A percentile compares a stretch with the other conserved stretches of the same genome.
phyloP scores from a whole-genome alignment of 92 coral and sea anemone species.

The Paramuricea clavata region DNA sequence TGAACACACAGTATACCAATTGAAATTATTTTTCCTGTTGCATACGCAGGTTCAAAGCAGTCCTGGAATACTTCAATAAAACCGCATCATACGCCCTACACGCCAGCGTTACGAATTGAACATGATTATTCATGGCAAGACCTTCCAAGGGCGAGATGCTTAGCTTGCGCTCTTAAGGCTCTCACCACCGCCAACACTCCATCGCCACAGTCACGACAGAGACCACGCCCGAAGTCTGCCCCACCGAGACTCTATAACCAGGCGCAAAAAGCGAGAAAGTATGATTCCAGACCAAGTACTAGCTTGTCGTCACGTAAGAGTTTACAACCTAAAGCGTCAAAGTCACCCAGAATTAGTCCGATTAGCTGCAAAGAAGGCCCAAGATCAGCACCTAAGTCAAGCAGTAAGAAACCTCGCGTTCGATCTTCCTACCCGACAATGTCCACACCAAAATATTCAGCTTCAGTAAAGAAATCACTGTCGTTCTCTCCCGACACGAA shows the following conservation, averaged over 20 bases:
- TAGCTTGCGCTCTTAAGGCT: constrained; percentile 55
- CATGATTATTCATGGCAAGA: constrained; percentile 43
- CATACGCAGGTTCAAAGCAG: constrained; percentile 45
- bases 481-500: constrained; percentile 43
- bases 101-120: constrained; percentile 43
- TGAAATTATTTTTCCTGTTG: constrained; percentile 48
- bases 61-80: constrained; percentile 47
- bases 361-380: background rate
- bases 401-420: constrained; percentile 45
- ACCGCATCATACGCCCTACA: constrained; percentile 43
- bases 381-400: background rate
- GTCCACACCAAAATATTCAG: constrained; percentile 35
- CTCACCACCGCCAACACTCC: constrained; percentile 46
- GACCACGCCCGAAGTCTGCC: constrained; percentile 78
- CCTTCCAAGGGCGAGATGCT: constrained; percentile 46
- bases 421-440: constrained; percentile 19
- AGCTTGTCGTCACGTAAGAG: background rate
- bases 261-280: constrained; percentile 12
- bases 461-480: constrained; percentile 24
- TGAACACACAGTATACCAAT: background rate
- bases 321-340: constrained; percentile 26
- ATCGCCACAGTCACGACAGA: constrained; percentile 67
- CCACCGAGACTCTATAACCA: constrained; percentile 54
- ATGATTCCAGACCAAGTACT: constrained; percentile 29
- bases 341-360: constrained; percentile 27